A percentile compares a stretch with the other conserved stretches of the same genome.
phyloP scores from a whole-genome alignment of 2,888 invertebrate species.

The Gymnosoma rotundatum region DNA sequence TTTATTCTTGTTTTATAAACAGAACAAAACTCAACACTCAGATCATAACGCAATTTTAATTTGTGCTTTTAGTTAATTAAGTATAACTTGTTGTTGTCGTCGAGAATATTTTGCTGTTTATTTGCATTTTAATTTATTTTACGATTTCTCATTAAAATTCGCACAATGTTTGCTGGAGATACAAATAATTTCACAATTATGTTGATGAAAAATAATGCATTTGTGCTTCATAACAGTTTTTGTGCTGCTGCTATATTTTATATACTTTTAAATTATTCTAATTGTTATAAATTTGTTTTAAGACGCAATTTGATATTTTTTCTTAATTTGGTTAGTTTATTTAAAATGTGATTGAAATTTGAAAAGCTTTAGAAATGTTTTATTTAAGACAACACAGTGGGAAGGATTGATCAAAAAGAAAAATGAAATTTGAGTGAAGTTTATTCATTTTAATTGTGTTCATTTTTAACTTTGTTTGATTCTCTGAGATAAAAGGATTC shows the following conservation, averaged over 20 bases:
- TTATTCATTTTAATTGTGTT: too few species aligned
- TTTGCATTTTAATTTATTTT: conserved; percentile 16
- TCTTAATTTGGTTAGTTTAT: background rate
- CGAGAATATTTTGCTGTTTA: conserved; percentile 5
- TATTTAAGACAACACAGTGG: too few species aligned
- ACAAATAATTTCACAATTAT: conserved; percentile 61
- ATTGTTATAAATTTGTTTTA: background rate
- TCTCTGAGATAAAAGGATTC: too few species aligned
- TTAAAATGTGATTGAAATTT: background rate
- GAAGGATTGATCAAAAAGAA: too few species aligned
- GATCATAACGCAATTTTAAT: background rate
- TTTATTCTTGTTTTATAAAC: background rate
- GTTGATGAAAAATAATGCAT: conserved; percentile 14
- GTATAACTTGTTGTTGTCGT: conserved; percentile 4
- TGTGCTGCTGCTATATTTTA: background rate
- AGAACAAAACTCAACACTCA: background rate
- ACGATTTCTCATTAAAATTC: conserved; percentile 62
- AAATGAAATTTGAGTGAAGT: too few species aligned
- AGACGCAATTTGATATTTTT: background rate
- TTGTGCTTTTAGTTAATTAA: conserved; percentile 2
- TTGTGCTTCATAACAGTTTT: background rate
- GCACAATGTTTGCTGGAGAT: conserved; percentile 40
- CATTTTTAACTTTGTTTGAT: too few species aligned
- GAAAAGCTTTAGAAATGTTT: background rate
- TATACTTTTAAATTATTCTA: conserved; percentile 9